phyloP scores from a whole-genome alignment of 1,140 invertebrate genomes.

The Brachionus manjavacas region DNA sequence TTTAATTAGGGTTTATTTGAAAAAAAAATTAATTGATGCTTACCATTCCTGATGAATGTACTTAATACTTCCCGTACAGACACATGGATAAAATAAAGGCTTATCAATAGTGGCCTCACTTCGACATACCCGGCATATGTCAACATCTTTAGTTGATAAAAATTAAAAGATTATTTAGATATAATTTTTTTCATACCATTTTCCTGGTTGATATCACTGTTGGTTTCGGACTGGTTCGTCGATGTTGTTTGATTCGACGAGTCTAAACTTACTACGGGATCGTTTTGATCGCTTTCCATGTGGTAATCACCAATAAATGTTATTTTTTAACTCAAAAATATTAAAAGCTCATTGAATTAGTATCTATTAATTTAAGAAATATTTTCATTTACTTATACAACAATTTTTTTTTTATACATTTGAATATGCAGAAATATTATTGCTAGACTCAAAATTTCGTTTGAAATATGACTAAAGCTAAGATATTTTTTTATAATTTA shows the following conservation, averaged over 20 bases:
- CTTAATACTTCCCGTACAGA: conserved; percentile 97
- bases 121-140: conserved; percentile 95
- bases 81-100: conserved; percentile 92
- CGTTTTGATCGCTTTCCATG: conserved; percentile 23
- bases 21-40: conserved; percentile 40
- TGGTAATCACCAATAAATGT: neutral
- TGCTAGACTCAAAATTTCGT: neutral
- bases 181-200: neutral
- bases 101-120: conserved; percentile 79
- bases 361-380: neutral
- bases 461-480: conserved; percentile 28
- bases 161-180: neutral
- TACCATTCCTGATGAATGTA: conserved; percentile 86
- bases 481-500: conserved; percentile 21
- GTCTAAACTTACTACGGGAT: neutral
- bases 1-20: neutral
- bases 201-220: neutral
- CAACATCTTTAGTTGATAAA: conserved; percentile 56
- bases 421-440: conserved; percentile 1
- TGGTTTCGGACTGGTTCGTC: neutral
- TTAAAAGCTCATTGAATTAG: neutral
- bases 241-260: conserved; percentile 3
- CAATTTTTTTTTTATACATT: neutral
- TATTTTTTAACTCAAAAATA: neutral
- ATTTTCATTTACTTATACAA: neutral